Base-by-base conservation (phyloP, 92 coral and sea anemone genomes). In the Epizoanthus rinbou region DNA sequence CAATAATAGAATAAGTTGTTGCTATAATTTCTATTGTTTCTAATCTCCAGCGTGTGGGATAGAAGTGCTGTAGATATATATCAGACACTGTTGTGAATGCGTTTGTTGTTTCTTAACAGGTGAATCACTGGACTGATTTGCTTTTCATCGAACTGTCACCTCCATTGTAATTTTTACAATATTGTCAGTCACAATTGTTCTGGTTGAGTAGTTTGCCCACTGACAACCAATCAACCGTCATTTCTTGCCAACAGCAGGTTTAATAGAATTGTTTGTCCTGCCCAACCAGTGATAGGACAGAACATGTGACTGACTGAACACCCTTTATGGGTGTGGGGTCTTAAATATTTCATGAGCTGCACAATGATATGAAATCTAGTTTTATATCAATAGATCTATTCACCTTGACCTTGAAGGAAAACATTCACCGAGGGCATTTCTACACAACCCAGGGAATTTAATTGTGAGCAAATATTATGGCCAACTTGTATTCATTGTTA, bases 391-490 rank as follows among this genome's bases (percentile, higher is more conserved):
- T 59, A 56, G 14, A 24, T 21, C 11, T 10, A 31, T 78, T 62
- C 57, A 78, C 71, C 71, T 78, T 78, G 82, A 63, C 82, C 82
- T 78, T 63, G 16, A 23, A 78, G 22, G 57, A 60, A 78, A 62
- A 78, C 82, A 78, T 21, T 37, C 47, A 41, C 52, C 69, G 39
- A 60, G 23, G 82, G 3, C 37, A 60, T 60, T 33, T 74, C 62
- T 37, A 37, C n/a, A 78, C 9, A 22, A 24, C 19, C 59, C 37
- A 60, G 8, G 6, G 16, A 7, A 41, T 22, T 21, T 19, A 14
- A n/a, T 62, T 78, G 66, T n/a, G 54, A 78, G 16, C 31, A 45
- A 22, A 56, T 23, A 28, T 74, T 74, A 17, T 74, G n/a, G n/a
- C 21, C 22, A 78, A 23, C 47, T 62, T 62, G 31, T 59, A 59